A percentile compares a stretch with the other conserved stretches of the same genome.
phyloP scores from a whole-genome alignment of 2,113 vertebrate genomes.

The Sturnus vulgaris region DNA sequence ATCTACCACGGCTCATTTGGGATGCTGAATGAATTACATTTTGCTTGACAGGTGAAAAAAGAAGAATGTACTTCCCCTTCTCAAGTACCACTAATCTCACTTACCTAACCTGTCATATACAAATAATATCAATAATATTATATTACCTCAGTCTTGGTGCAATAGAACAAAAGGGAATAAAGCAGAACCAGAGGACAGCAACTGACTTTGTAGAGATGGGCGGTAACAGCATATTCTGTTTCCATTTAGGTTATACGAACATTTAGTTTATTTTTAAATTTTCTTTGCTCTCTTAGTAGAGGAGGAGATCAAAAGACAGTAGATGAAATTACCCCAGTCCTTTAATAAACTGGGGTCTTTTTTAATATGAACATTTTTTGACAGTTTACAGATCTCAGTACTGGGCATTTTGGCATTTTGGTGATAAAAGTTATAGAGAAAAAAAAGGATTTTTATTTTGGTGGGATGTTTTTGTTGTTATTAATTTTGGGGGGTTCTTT shows the following conservation, averaged over 20 bases:
- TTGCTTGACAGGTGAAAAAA: neutral
- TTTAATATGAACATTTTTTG: neutral
- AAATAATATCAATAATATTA: neutral
- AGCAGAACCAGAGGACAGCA: neutral
- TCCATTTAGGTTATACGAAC: neutral
- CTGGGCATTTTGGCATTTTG: neutral
- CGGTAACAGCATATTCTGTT: neutral
- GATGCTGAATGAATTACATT: neutral
- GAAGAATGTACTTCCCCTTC: neutral
- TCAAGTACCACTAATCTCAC: neutral
- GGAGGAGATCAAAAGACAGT: neutral
- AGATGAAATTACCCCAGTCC: neutral
- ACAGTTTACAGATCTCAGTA: neutral
- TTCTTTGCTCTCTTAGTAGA: neutral
- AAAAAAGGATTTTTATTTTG: neutral
- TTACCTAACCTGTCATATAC: neutral
- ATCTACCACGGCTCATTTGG: neutral
- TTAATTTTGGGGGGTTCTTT: rapidly evolving
- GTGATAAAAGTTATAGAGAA: neutral
- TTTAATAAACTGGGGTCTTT: neutral
- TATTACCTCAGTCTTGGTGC: neutral
- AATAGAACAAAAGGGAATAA: neutral
- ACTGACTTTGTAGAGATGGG: neutral
- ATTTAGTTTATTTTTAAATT: neutral
- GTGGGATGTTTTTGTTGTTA: neutral